Conservation (phyloP, 2,113 vertebrate species). For the Leptodactylus fuscus region DNA sequence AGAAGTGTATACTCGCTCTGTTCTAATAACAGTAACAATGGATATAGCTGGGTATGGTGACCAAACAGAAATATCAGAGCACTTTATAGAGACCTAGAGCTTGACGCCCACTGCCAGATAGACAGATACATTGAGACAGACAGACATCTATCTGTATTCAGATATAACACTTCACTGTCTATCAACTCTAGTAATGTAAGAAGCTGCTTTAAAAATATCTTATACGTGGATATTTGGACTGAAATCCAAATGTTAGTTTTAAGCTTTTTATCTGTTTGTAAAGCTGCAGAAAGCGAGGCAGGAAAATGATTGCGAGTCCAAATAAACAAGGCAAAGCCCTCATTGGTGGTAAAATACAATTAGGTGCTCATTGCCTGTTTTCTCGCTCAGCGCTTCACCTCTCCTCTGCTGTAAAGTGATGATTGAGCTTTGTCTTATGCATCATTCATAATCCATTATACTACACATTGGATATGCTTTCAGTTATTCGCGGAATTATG, state of each 20-base stretch:
- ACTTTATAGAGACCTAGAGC: not conserved
- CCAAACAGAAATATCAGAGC: not conserved
- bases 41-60: not conserved
- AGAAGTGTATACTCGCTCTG: not conserved
- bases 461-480: conserved; percentile 1
- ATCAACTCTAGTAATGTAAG: too few relatives aligned
- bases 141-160: too few relatives aligned
- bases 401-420: not conserved
- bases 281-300: not conserved
- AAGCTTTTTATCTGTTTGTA: not conserved
- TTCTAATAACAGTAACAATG: not conserved
- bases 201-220: too few relatives aligned
- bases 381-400: conserved; percentile 7
- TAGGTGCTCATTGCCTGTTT: not conserved
- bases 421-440: not conserved
- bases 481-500: conserved; percentile 32
- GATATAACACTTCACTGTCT: too few relatives aligned
- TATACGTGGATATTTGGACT: not conserved
- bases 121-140: too few relatives aligned
- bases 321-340: not conserved
- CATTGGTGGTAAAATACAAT: conserved; percentile 11
- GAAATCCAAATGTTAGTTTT: not conserved
- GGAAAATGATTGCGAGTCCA: not conserved
- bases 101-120: not conserved
- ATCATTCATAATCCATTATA: conserved; percentile 15